Evolutionary conservation across 2,888 invertebrate genomes (phyloP), one percentile per base, ranked within the genome.

Genomic region (Clepsis dumicolana): DNA sequence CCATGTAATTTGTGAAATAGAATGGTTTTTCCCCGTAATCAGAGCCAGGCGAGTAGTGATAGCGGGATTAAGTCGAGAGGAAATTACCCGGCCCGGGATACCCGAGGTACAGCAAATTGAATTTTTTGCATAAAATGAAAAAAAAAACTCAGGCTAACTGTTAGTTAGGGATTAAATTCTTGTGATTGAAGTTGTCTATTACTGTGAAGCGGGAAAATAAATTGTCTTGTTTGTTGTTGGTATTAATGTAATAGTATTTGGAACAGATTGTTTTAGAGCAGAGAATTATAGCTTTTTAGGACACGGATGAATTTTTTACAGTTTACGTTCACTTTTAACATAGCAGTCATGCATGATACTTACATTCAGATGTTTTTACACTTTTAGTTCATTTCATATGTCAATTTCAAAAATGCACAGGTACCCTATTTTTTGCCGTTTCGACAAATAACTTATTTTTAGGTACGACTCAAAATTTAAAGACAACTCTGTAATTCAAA

Each of bases 41-140:
- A 81, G 68, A 65, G 74, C 71, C 71, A 74, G 77, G 80, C 79
- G 80, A 78, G 76, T 77, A 77, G 79, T 77, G 78, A 80, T 84
- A 80, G 77, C 71, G 62, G 81, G 80, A 83, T 86, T 83, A 84
- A 81, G 72, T 73, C 64, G 72, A 70, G 77, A 81, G 75, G 69
- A 78, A 81, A 83, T 83, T 80, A 81, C 77, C 54, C 29, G 29
- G 54, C 54, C 35, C 50, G 35, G 48, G 32, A 61, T 54, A 25
- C 71, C 52, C 65, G 48, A 50, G 24, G 52, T 18, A 52, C 53
- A 54, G 72, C 61, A 78, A 77, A 81, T 80, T 81, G 77, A 79
- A 73, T 75, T 75, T 84, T 79, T 77, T 76, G 80, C 78, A 78
- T 75, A 77, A 71, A 56, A 54, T 50, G 62, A 52, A 61, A 65